These are phyloP conservation scores for Bradynema listronoti DNA, from an alignment of 1,140 invertebrate genomes.

Conservation along the genomic window DNA sequence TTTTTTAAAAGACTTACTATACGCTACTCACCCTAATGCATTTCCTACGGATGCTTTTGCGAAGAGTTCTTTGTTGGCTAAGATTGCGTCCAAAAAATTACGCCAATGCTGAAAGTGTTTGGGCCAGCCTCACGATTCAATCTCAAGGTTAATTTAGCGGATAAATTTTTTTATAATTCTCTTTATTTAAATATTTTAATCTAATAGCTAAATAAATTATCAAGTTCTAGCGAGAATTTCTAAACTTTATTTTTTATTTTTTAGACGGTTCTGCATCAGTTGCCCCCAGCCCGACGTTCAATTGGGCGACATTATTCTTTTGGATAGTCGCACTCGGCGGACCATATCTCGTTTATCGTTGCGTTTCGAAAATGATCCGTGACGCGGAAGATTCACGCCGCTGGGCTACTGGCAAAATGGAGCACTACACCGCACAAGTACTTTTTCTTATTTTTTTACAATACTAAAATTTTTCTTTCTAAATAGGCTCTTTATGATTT, in stretches of 20 bases:
- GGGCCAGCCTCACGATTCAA: too few species aligned
- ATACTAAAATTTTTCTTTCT: slow-evolving; percentile 7
- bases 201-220: not conserved
- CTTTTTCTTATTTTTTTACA: slow-evolving; percentile 23
- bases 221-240: not conserved
- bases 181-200: not conserved
- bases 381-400: slow-evolving; percentile 54
- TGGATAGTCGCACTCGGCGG: slow-evolving; percentile 77
- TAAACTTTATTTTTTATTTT: not conserved
- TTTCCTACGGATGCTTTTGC: too few species aligned
- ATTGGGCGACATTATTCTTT: slow-evolving; percentile 69
- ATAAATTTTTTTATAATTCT: not conserved
- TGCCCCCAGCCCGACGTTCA: slow-evolving; percentile 58
- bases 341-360: slow-evolving; percentile 81
- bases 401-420: slow-evolving; percentile 67
- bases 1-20: too few species aligned
- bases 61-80: too few species aligned
- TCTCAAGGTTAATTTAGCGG: too few species aligned
- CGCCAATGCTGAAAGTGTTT: too few species aligned
- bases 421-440: slow-evolving; percentile 66
- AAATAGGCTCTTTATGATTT: slow-evolving; percentile 69
- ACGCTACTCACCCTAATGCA: too few species aligned
- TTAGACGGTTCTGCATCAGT: slow-evolving; percentile 41
- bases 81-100: too few species aligned
- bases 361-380: slow-evolving; percentile 64